phyloP scores from a whole-genome alignment of 2,113 vertebrate genomes.

The Cephalopterus ornatus region DNA sequence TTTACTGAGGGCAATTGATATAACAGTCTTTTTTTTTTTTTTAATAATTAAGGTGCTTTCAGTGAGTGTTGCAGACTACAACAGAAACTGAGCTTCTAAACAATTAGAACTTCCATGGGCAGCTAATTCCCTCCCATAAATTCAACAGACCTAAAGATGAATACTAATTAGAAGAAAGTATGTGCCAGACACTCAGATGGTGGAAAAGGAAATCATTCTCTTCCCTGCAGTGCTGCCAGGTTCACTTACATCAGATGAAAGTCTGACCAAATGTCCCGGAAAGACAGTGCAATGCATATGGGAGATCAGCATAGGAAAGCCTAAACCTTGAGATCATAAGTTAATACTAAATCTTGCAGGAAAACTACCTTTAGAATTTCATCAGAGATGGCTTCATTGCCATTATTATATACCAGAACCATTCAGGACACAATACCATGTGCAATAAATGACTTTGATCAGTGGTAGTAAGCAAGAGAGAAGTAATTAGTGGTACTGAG shows the following conservation, averaged over 20 bases:
- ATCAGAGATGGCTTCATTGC: background rate
- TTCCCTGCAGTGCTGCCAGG: slow-evolving; percentile 17
- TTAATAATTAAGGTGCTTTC: background rate
- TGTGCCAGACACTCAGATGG: slow-evolving; percentile 16
- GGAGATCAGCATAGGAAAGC: background rate
- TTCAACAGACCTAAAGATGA: background rate
- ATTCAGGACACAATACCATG: background rate
- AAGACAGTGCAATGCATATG: background rate
- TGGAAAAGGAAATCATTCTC: slow-evolving; percentile 5
- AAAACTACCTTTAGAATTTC: background rate
- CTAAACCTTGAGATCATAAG: background rate
- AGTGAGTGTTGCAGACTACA: background rate
- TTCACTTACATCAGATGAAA: background rate
- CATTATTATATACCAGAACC: background rate
- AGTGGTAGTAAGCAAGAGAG: background rate
- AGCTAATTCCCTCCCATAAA: background rate
- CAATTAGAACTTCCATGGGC: background rate
- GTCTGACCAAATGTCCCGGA: background rate
- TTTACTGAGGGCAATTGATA: background rate
- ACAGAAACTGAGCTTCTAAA: background rate
- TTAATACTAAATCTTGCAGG: background rate
- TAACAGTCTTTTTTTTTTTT: background rate
- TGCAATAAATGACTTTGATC: background rate
- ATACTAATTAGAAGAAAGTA: slow-evolving; percentile 25
- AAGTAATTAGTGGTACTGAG: background rate